Base-by-base conservation (phyloP, 2,888 invertebrate species). In the Siphonodentalium dalli region DNA sequence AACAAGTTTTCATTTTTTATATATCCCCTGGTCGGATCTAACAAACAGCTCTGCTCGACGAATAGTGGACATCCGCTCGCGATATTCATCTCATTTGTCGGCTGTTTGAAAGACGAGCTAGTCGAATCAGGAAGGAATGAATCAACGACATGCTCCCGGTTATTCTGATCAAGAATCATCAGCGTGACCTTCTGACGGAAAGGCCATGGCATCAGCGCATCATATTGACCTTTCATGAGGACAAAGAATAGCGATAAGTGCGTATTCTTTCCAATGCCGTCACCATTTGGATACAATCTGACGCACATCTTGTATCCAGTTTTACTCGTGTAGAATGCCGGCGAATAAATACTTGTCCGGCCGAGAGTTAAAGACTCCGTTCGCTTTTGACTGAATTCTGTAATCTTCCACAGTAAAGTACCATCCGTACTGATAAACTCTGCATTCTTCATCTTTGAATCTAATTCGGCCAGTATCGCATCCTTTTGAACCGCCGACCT, bases 1-100 rank as follows among this genome's bases (percentile, higher is more conserved):
- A n/a, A n/a, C n/a, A n/a, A n/a, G n/a, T n/a, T n/a, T n/a, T n/a
- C n/a, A n/a, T n/a, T n/a, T n/a, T n/a, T n/a, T n/a, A n/a, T n/a
- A n/a, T n/a, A n/a, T n/a, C n/a, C n/a, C n/a, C n/a, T n/a, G n/a
- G n/a, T n/a, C n/a, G n/a, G n/a, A n/a, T n/a, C n/a, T n/a, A n/a
- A n/a, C n/a, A n/a, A n/a, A n/a, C n/a, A n/a, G n/a, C n/a, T n/a
- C n/a, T n/a, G n/a, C n/a, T n/a, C n/a, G n/a, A n/a, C n/a, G n/a
- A n/a, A n/a, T n/a, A n/a, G n/a, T n/a, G n/a, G n/a, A 51, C 74
- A 79, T 1, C 81, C 81, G 52, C 74, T 75, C 4, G 81, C 81
- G 11, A 80, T 78, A 66, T 80, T 81, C 78, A 79, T 79, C 48
- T 79, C 78, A 2, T 75, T 64, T 11, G 66, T 67, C 4, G 81